Conservation (phyloP, 2,888 invertebrate species). For the Stenotaenia linearis region DNA sequence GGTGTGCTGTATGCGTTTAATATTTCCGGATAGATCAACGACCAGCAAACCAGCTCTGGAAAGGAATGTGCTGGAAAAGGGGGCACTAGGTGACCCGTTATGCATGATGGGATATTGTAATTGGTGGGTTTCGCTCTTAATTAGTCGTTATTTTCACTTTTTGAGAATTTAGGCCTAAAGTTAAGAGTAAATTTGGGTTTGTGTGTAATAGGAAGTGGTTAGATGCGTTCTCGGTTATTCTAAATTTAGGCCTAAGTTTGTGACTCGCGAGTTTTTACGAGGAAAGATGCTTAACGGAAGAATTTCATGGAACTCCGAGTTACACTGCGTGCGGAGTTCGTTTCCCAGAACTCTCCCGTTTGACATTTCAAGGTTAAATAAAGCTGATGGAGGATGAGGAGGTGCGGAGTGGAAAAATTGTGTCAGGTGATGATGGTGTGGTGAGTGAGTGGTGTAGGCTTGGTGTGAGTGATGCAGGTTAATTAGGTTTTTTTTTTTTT, state of each 20-base stretch:
- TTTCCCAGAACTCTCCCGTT: not conserved
- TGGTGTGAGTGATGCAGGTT: no score
- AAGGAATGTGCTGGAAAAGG: not conserved
- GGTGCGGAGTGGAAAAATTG: not conserved
- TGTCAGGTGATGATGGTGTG: no score
- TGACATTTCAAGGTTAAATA: slow-evolving; percentile 14
- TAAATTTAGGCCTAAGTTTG: not conserved
- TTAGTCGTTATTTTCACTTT: not conserved
- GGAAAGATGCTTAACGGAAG: not conserved
- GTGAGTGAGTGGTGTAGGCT: no score
- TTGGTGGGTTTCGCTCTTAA: not conserved
- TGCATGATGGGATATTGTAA: not conserved
- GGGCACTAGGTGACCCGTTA: slow-evolving; percentile 16
- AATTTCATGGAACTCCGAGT: not conserved
- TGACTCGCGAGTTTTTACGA: not conserved
- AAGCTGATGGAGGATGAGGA: not conserved
- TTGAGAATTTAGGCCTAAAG: not conserved
- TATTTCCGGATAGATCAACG: slow-evolving; percentile 14
- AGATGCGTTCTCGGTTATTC: not conserved
- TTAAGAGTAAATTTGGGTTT: not conserved
- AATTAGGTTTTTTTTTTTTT: no score
- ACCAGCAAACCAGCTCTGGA: not conserved
- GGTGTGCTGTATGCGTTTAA: not conserved
- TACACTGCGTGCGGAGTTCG: not conserved
- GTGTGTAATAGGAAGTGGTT: not conserved